phyloP scores from a whole-genome alignment of 2,113 vertebrate genomes.

The Chaetops frenatus region DNA sequence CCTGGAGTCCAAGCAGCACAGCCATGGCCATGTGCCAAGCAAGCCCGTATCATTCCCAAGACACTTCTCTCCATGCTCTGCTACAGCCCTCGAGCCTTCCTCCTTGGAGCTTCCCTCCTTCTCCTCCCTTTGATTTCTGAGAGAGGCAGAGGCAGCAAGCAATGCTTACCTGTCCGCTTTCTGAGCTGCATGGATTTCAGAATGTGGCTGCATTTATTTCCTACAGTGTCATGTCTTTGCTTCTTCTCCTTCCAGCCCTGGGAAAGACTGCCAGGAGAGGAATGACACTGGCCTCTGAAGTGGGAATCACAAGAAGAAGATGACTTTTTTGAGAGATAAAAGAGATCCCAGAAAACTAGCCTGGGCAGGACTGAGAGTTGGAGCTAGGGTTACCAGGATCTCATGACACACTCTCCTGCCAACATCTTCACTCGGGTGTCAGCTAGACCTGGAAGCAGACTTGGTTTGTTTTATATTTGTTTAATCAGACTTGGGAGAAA shows the following conservation, averaged over 20 bases:
- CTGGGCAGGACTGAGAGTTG: background rate
- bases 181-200: background rate
- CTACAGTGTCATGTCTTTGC: background rate
- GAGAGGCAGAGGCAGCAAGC: background rate
- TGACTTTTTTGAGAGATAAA: background rate
- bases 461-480: background rate
- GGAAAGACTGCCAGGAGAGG: background rate
- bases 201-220: fast-evolving
- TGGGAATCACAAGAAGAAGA: background rate
- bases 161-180: background rate
- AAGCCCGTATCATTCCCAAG: background rate
- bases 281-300: background rate
- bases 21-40: background rate
- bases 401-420: background rate
- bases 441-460: background rate
- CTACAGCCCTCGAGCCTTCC: background rate
- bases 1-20: background rate
- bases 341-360: background rate
- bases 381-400: background rate
- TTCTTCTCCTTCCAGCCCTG: background rate
- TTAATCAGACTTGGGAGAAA: background rate
- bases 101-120: background rate
- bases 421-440: background rate
- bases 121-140: background rate
- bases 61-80: background rate